phyloP scores from a whole-genome alignment of 2,797 vertebrate genomes.

The Decapterus maruadsi region DNA sequence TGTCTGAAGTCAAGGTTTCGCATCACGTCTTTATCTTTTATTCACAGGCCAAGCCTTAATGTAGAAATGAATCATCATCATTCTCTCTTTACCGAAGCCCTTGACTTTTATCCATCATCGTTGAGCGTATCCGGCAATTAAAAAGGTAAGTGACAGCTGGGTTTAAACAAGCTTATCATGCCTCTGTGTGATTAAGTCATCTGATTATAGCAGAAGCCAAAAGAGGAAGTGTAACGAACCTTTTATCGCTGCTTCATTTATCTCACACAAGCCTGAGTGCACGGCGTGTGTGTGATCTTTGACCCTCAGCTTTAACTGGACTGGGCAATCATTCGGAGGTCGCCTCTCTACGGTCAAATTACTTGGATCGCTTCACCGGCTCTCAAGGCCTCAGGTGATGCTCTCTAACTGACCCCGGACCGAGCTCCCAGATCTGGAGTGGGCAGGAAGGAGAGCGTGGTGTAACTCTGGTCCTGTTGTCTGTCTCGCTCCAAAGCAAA shows the following conservation, averaged over 20 bases:
- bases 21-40: background rate
- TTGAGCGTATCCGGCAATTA: constrained; percentile 40
- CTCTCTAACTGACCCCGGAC: background rate
- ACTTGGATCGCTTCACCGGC: background rate
- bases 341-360: background rate
- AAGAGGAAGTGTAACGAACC: constrained; percentile 41
- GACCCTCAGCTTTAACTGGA: constrained; percentile 33
- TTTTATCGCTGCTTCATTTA: constrained; percentile 41
- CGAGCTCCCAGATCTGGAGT: background rate
- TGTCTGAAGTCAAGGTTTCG: background rate
- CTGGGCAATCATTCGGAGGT: background rate
- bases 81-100: background rate
- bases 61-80: constrained; percentile 27
- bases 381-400: constrained; percentile 7
- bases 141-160: constrained; percentile 39
- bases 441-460: background rate
- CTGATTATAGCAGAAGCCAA: constrained; percentile 33
- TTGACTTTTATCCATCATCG: constrained; percentile 45
- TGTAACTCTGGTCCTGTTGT: background rate
- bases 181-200: constrained; percentile 54
- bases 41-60: constrained; percentile 15
- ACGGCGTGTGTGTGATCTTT: constrained; percentile 34
- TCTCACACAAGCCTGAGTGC: constrained; percentile 9
- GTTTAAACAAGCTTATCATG: constrained; percentile 53
- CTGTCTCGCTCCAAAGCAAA: background rate